Percentiles rank a stretch among this genome's conserved stretches.
Conservation (phyloP, 2,113 vertebrate species). For the Cynocephalus volans region DNA sequence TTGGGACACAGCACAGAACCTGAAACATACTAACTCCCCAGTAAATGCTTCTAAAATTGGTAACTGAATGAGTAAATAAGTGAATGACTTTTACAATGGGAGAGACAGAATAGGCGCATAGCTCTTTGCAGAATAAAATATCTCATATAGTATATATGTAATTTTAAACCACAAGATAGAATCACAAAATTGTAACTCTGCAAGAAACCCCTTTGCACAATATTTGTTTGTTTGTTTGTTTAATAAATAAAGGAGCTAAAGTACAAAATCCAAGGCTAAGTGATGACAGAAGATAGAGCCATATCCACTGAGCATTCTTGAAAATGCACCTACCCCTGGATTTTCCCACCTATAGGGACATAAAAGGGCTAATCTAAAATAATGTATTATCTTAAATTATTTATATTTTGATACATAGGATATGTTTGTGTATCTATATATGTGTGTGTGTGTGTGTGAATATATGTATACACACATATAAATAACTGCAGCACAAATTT, state of each 20-base stretch:
- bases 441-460: background rate
- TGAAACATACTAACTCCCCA: background rate
- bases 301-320: background rate
- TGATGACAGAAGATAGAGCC: background rate
- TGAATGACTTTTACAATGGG: background rate
- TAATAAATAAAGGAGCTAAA: slow-evolving; percentile 46
- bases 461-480: background rate
- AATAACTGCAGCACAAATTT: background rate
- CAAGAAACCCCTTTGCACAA: background rate
- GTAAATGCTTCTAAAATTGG: background rate
- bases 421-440: background rate
- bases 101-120: background rate
- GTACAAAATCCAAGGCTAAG: slow-evolving; percentile 7
- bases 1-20: background rate
- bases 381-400: background rate
- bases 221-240: background rate
- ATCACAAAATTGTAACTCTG: slow-evolving; percentile 29
- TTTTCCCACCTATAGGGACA: background rate
- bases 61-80: slow-evolving; percentile 1
- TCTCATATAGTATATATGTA: background rate
- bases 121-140: background rate
- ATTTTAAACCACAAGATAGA: background rate
- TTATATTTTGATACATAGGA: background rate
- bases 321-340: background rate
- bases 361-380: background rate